Conservation (phyloP, 2,113 vertebrate species). For the Zosterops lateralis region DNA sequence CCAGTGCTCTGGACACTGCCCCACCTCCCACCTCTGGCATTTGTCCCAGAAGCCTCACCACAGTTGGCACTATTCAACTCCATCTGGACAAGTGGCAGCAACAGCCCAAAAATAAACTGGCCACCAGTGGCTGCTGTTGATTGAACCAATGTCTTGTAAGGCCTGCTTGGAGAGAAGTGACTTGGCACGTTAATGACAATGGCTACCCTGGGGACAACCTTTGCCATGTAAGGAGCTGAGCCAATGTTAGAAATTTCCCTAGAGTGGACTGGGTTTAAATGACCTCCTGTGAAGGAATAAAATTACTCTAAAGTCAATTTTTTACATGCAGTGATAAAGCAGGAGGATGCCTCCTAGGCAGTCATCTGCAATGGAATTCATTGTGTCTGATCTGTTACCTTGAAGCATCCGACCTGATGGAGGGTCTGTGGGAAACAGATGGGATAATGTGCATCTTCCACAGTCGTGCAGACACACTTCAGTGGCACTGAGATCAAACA, state of each 20-base stretch:
- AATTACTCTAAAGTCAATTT: not conserved
- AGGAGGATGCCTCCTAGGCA: not conserved
- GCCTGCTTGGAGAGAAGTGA: not conserved
- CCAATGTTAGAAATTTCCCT: not conserved
- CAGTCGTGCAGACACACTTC: not conserved
- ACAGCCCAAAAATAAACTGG: not conserved
- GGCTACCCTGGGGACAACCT: not conserved
- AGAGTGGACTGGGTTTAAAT: not conserved
- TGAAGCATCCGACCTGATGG: not conserved
- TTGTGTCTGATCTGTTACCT: not conserved
- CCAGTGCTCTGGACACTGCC: not conserved
- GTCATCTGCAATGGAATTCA: not conserved
- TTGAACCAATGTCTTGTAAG: not conserved
- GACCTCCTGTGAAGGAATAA: not conserved
- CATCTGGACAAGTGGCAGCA: not conserved
- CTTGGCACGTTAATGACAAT: not conserved
- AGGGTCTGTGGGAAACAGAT: constrained; percentile 1
- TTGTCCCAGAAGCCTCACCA: not conserved
- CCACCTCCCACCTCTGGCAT: not conserved
- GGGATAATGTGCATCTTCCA: not conserved
- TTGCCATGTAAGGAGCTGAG: not conserved
- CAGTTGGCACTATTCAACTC: not conserved
- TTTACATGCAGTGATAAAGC: not conserved
- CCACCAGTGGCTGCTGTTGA: not conserved
- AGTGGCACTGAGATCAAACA: not conserved